Evolutionary conservation across 2,113 vertebrate genomes (phyloP), one percentile per base, ranked within the genome.

Genomic region (Perca schrenkii): DNA sequence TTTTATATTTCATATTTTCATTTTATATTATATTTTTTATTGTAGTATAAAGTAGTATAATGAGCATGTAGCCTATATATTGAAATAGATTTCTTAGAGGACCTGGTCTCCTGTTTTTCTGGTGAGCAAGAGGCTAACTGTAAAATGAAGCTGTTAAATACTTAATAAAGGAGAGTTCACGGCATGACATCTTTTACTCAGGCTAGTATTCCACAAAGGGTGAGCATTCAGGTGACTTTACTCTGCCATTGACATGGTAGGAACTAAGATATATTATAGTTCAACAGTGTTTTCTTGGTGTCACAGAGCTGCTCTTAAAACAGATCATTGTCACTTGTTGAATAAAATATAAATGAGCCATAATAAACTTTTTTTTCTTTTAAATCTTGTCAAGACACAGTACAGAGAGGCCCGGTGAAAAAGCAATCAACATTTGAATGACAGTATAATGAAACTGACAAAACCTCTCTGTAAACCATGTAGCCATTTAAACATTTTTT

Each of bases 181-280:
- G 14, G 46, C 25, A 14, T 28, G 8, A 71, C 15, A 28, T 43
- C 11, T 21, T 43, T 53, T 11, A 40, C 0, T 25, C 52, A 72
- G 34, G 19, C 12, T 15, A 47, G 54, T 61, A 14, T 40, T 63
- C 78, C 4, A 61, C 25, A 61, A 31, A 49, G 70, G n/a, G 56
- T 83, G 85, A 90, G 22, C 77, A 68, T 85, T 85, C 79, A 77
- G 43, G 12, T 64, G 62, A 77, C 63, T 76, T 62, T 53, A 14
- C 40, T 83, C 76, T 84, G 79, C 75, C 82, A 82, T 77, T 80
- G 63, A 82, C 70, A 47, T 36, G 8, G 13, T 67, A 3, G 43
- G 6, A 19, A 49, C 8, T 13, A 21, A 40, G 62, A 50, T 14
- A 28, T 2, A 40, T 69, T 74, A 69, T 31, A 70, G 73, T 72